A percentile compares a stretch with the other conserved stretches of the same genome.
Evolutionary conservation across 2,888 invertebrate species (phyloP).

Genomic region (Limulus polyphemus): DNA sequence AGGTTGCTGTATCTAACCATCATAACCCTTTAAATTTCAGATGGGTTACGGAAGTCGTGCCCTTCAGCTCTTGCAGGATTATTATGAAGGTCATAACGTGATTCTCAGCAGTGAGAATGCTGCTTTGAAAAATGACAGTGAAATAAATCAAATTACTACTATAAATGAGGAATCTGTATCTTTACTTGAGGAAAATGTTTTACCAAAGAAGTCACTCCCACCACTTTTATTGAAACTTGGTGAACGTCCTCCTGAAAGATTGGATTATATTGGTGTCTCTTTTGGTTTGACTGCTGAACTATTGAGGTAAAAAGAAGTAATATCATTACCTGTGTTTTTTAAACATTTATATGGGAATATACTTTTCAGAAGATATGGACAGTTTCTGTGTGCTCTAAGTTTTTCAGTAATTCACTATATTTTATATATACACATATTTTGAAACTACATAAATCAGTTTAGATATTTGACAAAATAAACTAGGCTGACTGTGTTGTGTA

Average conservation of each 20-base stretch:
- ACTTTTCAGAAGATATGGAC: too few relatives aligned
- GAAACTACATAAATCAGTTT: too few relatives aligned
- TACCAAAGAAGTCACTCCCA: conserved; percentile 51
- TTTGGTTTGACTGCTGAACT: conserved; percentile 77
- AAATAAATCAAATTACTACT: conserved; percentile 9
- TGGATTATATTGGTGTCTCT: conserved; percentile 91
- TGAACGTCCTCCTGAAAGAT: conserved; percentile 66
- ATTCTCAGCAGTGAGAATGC: conserved; percentile 17
- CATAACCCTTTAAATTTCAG: conserved; percentile 40
- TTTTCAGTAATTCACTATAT: too few relatives aligned
- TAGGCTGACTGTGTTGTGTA: too few relatives aligned
- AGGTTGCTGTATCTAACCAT: too few relatives aligned
- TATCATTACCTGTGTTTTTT: too few relatives aligned
- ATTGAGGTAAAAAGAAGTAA: conserved; percentile 50
- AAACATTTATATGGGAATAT: too few relatives aligned
- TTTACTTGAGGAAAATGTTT: conserved; percentile 56
- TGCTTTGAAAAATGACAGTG: conserved; percentile 1
- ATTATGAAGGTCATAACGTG: conserved; percentile 55
- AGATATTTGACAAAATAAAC: too few relatives aligned
- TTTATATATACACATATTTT: too few relatives aligned
- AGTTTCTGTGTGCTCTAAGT: too few relatives aligned
- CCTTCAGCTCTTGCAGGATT: conserved; percentile 65
- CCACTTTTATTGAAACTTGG: conserved; percentile 72
- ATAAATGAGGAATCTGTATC: conserved; percentile 37
- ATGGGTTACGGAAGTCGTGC: conserved; percentile 96